Conservation (phyloP, 2,113 vertebrate genomes). For the Hypomesus transpacificus region DNA sequence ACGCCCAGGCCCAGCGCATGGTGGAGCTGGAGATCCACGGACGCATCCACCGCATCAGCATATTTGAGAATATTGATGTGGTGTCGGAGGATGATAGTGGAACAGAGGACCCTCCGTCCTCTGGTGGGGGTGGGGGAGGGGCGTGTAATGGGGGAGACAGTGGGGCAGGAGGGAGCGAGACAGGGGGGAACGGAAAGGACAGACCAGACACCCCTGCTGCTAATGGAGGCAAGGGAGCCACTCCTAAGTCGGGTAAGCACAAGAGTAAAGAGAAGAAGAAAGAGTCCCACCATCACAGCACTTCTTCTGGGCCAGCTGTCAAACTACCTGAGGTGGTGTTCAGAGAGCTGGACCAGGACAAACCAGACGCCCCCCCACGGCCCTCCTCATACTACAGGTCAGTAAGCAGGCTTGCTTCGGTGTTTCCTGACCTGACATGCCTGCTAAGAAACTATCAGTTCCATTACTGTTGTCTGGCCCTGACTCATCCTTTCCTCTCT, state of each 20-base stretch:
- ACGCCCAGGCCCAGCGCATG: constrained; percentile 95
- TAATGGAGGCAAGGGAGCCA: constrained; percentile 73
- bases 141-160: constrained; percentile 69
- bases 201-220: constrained; percentile 79
- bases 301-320: constrained; percentile 81
- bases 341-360: constrained; percentile 92
- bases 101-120: constrained; percentile 76
- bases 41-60: constrained; percentile 93
- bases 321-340: constrained; percentile 96
- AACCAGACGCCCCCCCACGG: constrained; percentile 85
- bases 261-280: constrained; percentile 97
- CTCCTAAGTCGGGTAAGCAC: constrained; percentile 92
- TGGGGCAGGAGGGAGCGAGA: constrained; percentile 62
- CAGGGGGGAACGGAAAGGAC: constrained; percentile 86
- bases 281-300: constrained; percentile 87
- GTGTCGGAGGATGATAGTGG: constrained; percentile 94
- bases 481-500: not conserved
- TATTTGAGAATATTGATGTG: constrained; percentile 95
- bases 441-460: too few relatives aligned
- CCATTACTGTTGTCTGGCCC: not conserved
- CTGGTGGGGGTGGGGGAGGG: constrained; percentile 50
- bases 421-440: too few relatives aligned
- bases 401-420: not conserved
- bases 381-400: constrained; percentile 96
- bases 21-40: constrained; percentile 96